A percentile compares a stretch with the other conserved stretches of the same genome.
phyloP scores from a whole-genome alignment of 2,113 vertebrate species.

The Rhineura floridana region DNA sequence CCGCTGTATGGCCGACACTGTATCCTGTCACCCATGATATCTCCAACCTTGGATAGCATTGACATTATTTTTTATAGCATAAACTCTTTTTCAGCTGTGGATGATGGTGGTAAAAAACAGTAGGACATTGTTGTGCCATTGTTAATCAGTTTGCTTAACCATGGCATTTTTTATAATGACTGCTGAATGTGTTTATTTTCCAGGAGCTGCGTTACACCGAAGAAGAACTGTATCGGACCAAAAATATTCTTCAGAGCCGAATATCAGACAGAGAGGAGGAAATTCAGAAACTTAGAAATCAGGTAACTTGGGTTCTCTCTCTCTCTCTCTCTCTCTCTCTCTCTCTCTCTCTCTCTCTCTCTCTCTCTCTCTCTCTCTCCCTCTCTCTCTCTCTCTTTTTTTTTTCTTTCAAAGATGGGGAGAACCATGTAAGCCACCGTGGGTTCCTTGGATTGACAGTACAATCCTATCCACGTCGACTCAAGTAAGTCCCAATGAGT shows the following conservation, averaged over 20 bases:
- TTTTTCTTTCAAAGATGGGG: too few relatives aligned
- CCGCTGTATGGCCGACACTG: not conserved
- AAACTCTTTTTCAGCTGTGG: not conserved
- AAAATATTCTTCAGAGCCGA: slow-evolving; percentile 89
- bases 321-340: too few relatives aligned
- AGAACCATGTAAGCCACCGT: too few relatives aligned
- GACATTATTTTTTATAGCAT: not conserved
- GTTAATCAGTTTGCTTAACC: not conserved
- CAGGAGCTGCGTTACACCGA: slow-evolving; percentile 92
- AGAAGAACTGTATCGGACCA: slow-evolving; percentile 90
- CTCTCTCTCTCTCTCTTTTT: too few relatives aligned
- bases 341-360: too few relatives aligned
- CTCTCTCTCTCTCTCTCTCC: too few relatives aligned
- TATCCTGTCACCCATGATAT: not conserved
- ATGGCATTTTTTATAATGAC: not conserved
- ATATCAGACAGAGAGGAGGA: slow-evolving; percentile 96
- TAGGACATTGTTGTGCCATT: not conserved
- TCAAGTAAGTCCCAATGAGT: too few relatives aligned
- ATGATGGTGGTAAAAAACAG: not conserved
- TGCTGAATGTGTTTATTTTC: slow-evolving; percentile 27
- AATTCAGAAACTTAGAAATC: slow-evolving; percentile 98
- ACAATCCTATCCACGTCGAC: too few relatives aligned
- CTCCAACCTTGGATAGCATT: not conserved
- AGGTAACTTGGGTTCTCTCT: slow-evolving; percentile 73
- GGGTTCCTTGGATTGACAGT: too few relatives aligned